Percentiles rank a stretch among this genome's conserved stretches.
These are phyloP conservation scores for Drepana falcataria DNA, from an alignment of 2,888 invertebrate species.

Conservation along the genomic window DNA sequence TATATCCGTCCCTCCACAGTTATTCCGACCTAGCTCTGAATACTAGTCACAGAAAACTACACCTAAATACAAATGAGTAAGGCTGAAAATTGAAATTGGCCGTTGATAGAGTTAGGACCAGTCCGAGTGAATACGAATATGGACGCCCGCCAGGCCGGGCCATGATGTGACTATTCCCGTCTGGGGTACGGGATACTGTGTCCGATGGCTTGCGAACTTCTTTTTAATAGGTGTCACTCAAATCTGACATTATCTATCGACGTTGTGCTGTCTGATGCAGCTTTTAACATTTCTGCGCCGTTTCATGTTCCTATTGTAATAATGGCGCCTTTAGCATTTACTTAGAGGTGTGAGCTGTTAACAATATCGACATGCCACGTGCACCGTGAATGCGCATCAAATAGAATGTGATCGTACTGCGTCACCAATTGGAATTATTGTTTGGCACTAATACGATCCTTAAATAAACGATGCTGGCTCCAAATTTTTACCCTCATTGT, in stretches of 20 bases:
- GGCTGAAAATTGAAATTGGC: slow-evolving; percentile 48
- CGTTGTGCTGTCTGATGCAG: slow-evolving; percentile 8
- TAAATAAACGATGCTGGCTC: slow-evolving; percentile 24
- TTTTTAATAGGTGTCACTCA: slow-evolving; percentile 59
- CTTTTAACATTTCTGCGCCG: too few species aligned
- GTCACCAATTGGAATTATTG: slow-evolving; percentile 42
- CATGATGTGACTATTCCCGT: slow-evolving; percentile 75
- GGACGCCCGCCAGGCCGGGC: slow-evolving; percentile 75
- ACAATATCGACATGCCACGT: slow-evolving; percentile 11
- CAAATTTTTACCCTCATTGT: too few species aligned
- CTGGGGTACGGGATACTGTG: slow-evolving; percentile 61
- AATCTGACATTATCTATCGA: slow-evolving; percentile 48
- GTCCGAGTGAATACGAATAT: slow-evolving; percentile 41
- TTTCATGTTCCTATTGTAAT: too few species aligned
- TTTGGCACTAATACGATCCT: slow-evolving; percentile 32
- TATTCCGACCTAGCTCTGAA: slow-evolving; percentile 36
- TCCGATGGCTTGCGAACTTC: slow-evolving; percentile 54
- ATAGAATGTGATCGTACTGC: slow-evolving; percentile 39
- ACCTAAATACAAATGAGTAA: slow-evolving; percentile 45
- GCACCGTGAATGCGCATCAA: slow-evolving; percentile 11
- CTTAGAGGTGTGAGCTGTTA: neutral
- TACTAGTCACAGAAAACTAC: slow-evolving; percentile 33
- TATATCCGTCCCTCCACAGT: slow-evolving; percentile 53
- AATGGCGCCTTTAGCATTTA: too few species aligned
- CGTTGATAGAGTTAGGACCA: slow-evolving; percentile 43